Evolutionary conservation across 1,140 invertebrate genomes (phyloP).

Genomic region (Lycorma delicatula): DNA sequence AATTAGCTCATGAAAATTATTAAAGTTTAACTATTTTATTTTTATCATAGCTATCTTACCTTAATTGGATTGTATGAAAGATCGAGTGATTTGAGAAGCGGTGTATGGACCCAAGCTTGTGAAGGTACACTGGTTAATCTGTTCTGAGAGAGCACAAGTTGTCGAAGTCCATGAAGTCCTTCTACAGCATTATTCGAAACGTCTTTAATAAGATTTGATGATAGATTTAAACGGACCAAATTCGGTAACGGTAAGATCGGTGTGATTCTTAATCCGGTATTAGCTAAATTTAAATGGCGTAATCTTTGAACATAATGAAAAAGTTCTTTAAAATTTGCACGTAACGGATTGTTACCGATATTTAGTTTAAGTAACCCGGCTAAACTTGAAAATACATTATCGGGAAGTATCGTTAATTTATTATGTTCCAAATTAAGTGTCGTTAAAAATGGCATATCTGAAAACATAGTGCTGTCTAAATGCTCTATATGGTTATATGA

Average conservation of each 20-base stretch:
- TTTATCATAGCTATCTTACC: too few relatives aligned
- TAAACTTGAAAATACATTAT: conserved; percentile 79
- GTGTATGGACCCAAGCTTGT: conserved; percentile 47
- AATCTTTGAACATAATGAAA: conserved; percentile 77
- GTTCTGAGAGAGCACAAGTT: conserved; percentile 57
- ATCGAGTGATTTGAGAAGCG: conserved; percentile 50
- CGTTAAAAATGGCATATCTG: conserved; percentile 68
- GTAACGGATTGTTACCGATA: conserved; percentile 67
- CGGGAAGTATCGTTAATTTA: conserved; percentile 72
- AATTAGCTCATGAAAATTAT: too few relatives aligned
- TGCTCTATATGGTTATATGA: conserved; percentile 76
- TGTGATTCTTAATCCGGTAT: conserved; percentile 60
- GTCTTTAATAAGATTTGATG: conserved; percentile 57
- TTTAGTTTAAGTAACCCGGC: conserved; percentile 67
- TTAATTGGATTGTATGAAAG: conserved; percentile 56
- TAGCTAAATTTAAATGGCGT: conserved; percentile 61
- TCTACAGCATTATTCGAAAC: conserved; percentile 53
- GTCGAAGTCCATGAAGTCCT: conserved; percentile 50
- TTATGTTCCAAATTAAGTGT: conserved; percentile 70
- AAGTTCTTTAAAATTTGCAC: conserved; percentile 83
- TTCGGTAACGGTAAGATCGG: conserved; percentile 63
- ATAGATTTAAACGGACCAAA: conserved; percentile 64
- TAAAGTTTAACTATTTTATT: too few relatives aligned
- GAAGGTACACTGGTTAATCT: conserved; percentile 53
- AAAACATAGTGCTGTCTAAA: conserved; percentile 78